Evolutionary conservation across 2,113 vertebrate species (phyloP).

Genomic region (Megaptera novaeangliae): DNA sequence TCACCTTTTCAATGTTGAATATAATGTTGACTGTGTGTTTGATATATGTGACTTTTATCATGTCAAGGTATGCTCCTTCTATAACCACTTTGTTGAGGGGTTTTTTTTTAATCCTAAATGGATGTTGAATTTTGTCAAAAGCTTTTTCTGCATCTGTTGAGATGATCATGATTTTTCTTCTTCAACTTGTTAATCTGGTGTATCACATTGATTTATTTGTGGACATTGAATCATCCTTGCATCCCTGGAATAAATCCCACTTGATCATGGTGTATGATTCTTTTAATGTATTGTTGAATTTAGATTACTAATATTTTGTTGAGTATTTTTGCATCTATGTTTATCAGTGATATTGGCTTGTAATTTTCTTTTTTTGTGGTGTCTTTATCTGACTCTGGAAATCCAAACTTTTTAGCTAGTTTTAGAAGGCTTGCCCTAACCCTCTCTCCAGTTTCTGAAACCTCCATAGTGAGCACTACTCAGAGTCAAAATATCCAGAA

Average conservation of each 20-base stretch:
- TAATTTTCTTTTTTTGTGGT: not conserved
- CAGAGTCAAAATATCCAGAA: not conserved
- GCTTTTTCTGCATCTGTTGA: not conserved
- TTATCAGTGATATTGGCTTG: not conserved
- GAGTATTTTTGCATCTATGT: not conserved
- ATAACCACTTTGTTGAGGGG: not conserved
- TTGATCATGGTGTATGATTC: not conserved
- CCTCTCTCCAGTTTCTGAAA: not conserved
- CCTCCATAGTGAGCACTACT: not conserved
- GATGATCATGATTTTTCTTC: not conserved
- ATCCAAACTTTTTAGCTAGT: not conserved
- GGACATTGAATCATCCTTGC: not conserved
- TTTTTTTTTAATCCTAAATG: not conserved
- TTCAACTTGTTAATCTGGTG: not conserved
- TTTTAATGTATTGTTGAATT: not conserved
- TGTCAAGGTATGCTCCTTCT: not conserved
- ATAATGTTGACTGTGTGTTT: not conserved
- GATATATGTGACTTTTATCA: not conserved
- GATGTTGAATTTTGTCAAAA: not conserved
- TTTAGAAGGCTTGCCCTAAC: not conserved
- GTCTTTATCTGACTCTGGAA: not conserved
- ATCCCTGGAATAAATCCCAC: not conserved
- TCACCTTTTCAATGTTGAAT: not conserved
- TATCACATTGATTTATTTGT: not conserved
- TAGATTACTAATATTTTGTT: not conserved